Conservation (phyloP, 2,797 vertebrate species). For the Myotis pilosus region DNA sequence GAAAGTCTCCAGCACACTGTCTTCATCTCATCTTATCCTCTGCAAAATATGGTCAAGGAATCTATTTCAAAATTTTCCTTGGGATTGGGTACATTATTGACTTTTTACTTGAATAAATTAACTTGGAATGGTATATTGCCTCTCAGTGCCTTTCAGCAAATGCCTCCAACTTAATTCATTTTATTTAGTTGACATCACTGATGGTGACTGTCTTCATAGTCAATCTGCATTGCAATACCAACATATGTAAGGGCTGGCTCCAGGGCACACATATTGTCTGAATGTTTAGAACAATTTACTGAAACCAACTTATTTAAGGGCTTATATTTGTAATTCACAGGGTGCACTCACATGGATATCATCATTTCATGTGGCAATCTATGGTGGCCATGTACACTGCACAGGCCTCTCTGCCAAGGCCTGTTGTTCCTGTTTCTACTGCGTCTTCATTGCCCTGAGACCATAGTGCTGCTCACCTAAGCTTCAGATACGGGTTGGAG, state of each 20-base stretch:
- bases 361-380: neutral
- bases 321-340: neutral
- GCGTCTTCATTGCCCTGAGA: neutral
- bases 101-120: neutral
- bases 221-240: conserved; percentile 11
- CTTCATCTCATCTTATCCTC: neutral
- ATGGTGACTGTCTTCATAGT: neutral
- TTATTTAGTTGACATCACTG: neutral
- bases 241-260: neutral
- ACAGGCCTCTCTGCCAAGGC: neutral
- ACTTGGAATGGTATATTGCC: neutral
- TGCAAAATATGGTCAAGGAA: neutral
- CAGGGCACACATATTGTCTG: neutral
- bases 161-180: neutral
- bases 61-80: neutral
- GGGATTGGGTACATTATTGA: neutral
- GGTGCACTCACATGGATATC: neutral
- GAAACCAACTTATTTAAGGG: neutral
- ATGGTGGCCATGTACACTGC: too few species aligned
- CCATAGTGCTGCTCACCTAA: neutral
- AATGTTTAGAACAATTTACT: neutral
- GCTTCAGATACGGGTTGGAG: neutral
- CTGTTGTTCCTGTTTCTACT: neutral
- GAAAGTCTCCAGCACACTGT: neutral
- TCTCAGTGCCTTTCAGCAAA: conserved; percentile 7